These are phyloP conservation scores for Goniozus legneri DNA, from an alignment of 1,140 invertebrate species.

Conservation along the genomic window DNA sequence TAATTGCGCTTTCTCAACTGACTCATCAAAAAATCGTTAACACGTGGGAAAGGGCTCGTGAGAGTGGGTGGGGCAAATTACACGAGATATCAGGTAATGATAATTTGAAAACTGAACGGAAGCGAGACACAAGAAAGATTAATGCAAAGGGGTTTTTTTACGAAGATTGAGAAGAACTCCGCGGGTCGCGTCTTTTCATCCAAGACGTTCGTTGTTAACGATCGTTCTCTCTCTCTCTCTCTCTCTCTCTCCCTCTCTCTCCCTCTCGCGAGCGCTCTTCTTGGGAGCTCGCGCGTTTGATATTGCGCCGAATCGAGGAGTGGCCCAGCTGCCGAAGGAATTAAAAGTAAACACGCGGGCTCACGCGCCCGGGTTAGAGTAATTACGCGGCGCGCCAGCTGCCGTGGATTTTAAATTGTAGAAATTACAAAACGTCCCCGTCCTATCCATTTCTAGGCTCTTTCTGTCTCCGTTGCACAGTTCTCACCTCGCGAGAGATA, in stretches of 20 bases:
- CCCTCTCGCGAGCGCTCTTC: not conserved
- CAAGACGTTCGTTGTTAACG: constrained; percentile 17
- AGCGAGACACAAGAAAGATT: too few species aligned
- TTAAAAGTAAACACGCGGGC: constrained; percentile 51
- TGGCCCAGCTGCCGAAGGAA: constrained; percentile 34
- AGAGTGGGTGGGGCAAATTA: too few species aligned
- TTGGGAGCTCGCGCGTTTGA: constrained; percentile 17
- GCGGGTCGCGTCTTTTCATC: constrained; percentile 12
- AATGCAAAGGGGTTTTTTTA: too few species aligned
- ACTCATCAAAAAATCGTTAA: too few species aligned
- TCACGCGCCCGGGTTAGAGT: constrained; percentile 52
- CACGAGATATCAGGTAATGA: too few species aligned
- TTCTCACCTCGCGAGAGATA: not conserved
- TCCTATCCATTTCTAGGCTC: constrained; percentile 12
- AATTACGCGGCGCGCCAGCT: constrained; percentile 54
- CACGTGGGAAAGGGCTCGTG: too few species aligned
- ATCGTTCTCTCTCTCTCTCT: too few species aligned
- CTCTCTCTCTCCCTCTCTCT: not conserved
- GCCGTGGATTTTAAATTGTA: constrained; percentile 55
- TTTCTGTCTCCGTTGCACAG: not conserved
- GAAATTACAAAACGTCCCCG: constrained; percentile 52
- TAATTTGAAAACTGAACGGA: too few species aligned
- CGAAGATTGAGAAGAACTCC: too few species aligned
- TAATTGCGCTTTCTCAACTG: too few species aligned
- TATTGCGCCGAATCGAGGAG: constrained; percentile 24